Conservation (phyloP, 2,888 invertebrate species). For the Auanema freiburgensis region DNA sequence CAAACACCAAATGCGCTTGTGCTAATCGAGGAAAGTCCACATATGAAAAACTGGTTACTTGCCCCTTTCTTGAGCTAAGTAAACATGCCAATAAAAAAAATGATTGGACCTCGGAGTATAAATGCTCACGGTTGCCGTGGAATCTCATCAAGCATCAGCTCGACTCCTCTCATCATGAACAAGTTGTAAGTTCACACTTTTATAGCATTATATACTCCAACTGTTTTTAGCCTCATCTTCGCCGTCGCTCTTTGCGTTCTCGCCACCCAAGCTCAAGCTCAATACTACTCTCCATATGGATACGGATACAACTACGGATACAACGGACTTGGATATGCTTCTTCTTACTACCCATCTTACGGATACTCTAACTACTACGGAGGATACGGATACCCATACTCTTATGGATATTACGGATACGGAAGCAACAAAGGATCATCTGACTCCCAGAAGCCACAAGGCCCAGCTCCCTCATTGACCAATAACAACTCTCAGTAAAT, state of each 20-base stretch:
- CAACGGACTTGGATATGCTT: conserved; percentile 1
- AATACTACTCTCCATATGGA: background rate
- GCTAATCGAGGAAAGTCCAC: no score
- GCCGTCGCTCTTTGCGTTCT: background rate
- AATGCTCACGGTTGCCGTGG: no score
- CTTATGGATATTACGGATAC: no score
- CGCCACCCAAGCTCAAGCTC: background rate
- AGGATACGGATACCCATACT: conserved; percentile 8
- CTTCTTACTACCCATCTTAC: background rate
- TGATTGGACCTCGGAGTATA: no score
- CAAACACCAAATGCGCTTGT: no score
- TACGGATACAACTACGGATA: background rate
- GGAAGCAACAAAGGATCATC: no score
- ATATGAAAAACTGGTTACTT: no score
- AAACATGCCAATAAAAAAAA: no score
- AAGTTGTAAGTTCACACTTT: background rate
- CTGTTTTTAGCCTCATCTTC: conserved; percentile 5
- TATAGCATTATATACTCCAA: background rate
- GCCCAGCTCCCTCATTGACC: background rate
- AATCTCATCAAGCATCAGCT: no score
- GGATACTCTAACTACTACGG: background rate
- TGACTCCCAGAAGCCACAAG: background rate
- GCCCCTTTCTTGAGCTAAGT: no score
- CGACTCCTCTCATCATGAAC: no score
- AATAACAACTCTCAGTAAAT: conserved; percentile 2